Evolutionary conservation across 1,140 invertebrate genomes (phyloP).

Genomic region (Diabrotica virgifera): DNA sequence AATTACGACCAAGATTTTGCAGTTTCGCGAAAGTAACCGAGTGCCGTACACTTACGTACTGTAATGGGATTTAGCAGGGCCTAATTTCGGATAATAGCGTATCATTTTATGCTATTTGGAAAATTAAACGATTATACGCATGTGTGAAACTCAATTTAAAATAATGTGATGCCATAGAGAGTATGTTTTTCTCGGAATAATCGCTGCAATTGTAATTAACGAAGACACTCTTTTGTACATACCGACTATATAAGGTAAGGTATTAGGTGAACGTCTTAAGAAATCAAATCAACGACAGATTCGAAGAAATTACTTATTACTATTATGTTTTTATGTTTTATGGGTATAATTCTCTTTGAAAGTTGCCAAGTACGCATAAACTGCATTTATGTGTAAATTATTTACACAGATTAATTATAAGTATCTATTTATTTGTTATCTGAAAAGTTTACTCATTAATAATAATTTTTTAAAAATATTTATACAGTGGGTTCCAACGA

Average conservation of each 20-base stretch:
- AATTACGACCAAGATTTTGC: not conserved
- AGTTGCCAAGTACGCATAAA: no score
- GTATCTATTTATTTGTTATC: no score
- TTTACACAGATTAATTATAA: no score
- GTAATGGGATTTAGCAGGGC: not conserved
- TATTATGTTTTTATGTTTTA: no score
- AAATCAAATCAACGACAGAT: not conserved
- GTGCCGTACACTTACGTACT: not conserved
- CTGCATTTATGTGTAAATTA: no score
- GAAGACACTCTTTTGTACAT: not conserved
- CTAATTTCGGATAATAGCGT: not conserved
- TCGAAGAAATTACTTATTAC: no score
- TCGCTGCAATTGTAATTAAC: not conserved
- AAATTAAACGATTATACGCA: slow-evolving; percentile 1
- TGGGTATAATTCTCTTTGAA: no score
- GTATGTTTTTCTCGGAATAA: slow-evolving; percentile 3
- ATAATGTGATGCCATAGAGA: not conserved
- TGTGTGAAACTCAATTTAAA: slow-evolving; percentile 1
- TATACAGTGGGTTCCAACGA: no score
- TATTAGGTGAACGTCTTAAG: not conserved
- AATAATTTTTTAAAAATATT: no score
- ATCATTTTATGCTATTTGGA: slow-evolving; percentile 2
- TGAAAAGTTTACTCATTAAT: no score
- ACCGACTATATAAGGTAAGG: not conserved
- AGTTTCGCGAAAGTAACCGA: not conserved